Percentiles rank a stretch among this genome's conserved stretches.
phyloP scores from a whole-genome alignment of 2,797 vertebrate species.

The Sebastes minor region DNA sequence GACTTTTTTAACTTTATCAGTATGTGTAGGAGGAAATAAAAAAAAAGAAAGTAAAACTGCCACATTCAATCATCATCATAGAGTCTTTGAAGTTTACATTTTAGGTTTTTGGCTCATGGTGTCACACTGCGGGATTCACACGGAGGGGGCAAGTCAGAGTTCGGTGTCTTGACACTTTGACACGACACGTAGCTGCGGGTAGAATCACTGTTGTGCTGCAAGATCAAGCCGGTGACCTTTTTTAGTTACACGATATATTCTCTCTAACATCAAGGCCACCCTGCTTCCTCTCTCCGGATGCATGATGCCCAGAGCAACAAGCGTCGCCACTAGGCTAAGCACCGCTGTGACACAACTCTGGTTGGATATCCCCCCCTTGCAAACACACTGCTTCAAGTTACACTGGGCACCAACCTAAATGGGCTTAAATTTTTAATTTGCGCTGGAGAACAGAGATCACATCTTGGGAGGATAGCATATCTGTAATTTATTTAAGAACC shows the following conservation, averaged over 20 bases:
- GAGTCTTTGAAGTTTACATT: slow-evolving; percentile 32
- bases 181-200: slow-evolving; percentile 37
- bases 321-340: slow-evolving; percentile 55
- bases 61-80: slow-evolving; percentile 45
- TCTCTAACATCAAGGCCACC: slow-evolving; percentile 38
- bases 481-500: slow-evolving; percentile 82
- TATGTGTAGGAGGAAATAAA: not conserved
- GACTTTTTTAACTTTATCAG: slow-evolving; percentile 36
- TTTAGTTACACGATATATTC: slow-evolving; percentile 47
- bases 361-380: slow-evolving; percentile 63
- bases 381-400: slow-evolving; percentile 76
- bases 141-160: slow-evolving; percentile 6
- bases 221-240: slow-evolving; percentile 51
- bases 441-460: slow-evolving; percentile 78
- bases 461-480: slow-evolving; percentile 79
- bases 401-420: slow-evolving; percentile 78
- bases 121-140: slow-evolving; percentile 25
- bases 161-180: slow-evolving; percentile 40
- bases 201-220: slow-evolving; percentile 11
- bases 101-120: slow-evolving; percentile 7
- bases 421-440: slow-evolving; percentile 84
- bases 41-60: slow-evolving; percentile 53
- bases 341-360: slow-evolving; percentile 63
- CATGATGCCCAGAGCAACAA: slow-evolving; percentile 57
- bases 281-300: slow-evolving; percentile 39